Percentiles rank a stretch among this genome's conserved stretches.
Evolutionary conservation across 2,888 invertebrate genomes (phyloP).

Genomic region (Synergus gifuensis): DNA sequence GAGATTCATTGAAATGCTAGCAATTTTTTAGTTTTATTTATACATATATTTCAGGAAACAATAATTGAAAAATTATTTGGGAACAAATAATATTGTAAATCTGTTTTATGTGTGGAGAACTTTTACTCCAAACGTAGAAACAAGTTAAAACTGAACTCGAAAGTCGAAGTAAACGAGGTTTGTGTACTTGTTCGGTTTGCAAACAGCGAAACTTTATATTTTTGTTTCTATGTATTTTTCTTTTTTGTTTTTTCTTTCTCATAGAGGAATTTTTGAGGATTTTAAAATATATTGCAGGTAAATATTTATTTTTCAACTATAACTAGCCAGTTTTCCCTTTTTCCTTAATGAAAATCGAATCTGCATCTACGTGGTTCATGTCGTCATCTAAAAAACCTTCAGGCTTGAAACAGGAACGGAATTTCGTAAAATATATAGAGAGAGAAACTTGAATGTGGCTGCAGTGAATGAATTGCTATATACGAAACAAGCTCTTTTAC

Average conservation of each 20-base stretch:
- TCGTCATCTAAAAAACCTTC: not conserved
- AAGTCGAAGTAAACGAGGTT: not conserved
- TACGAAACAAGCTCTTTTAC: slow-evolving; percentile 5
- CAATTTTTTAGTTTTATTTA: not conserved
- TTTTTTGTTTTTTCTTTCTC: not conserved
- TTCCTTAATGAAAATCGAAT: not conserved
- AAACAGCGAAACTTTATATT: not conserved
- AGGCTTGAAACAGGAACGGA: not conserved
- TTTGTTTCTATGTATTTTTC: not conserved
- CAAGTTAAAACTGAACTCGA: not conserved
- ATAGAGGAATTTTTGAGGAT: not conserved
- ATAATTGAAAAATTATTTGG: not conserved
- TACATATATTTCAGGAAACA: not conserved
- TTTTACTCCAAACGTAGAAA: not conserved
- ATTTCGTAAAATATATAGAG: slow-evolving; percentile 17
- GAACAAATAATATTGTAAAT: not conserved
- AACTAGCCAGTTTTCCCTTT: no score
- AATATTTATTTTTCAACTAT: slow-evolving; percentile 1
- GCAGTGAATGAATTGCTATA: slow-evolving; percentile 2
- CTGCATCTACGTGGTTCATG: not conserved
- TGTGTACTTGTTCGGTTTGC: not conserved
- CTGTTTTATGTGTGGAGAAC: not conserved
- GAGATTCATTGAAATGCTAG: no score
- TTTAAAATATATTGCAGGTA: not conserved
- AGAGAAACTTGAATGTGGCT: not conserved